Evolutionary conservation across 1,140 invertebrate genomes (phyloP), one percentile per base, ranked within the genome.

Genomic region (Pararge aegeria): DNA sequence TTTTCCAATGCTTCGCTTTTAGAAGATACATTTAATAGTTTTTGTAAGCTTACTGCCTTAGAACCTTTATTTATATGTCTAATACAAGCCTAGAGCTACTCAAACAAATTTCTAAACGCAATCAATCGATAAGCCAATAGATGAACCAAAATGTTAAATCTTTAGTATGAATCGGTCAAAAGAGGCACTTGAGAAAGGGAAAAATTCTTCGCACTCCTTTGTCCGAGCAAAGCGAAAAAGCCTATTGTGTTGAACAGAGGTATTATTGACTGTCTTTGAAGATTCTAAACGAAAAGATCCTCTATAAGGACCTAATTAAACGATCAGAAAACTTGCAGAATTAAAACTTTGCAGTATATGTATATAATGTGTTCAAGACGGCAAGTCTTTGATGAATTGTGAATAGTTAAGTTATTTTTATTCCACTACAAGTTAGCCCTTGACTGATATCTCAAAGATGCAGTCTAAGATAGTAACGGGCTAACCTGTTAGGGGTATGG

Each of bases 231-330:
- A 50, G 46, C 37, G 13, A 12, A 58, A 44, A 53, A 20, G 57
- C 27, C 57, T 37, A 59, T 59, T 58, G 56, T 58, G 40, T 58
- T 42, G 24, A 53, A 30, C 29, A 13, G 20, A 52, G 37, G 49
- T 52, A 18, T 46, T 51, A 42, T 51, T 51, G 48, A 58, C 48
- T 46, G 24, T 24, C 56, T 30, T 46, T 24, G 29, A 46, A 46
- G 53, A 24, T 46, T 46, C 24, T 55, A 27, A 13, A 7, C 16
- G 4, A 24, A 18, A 46, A 5, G 40, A n/a, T 55, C 2, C 15
- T 7, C 20, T 12, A 5, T 0, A 16, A n/a, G 19, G 27, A 30
- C 30, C n/a, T 30, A 46, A 55, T 46, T 46, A n/a, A 13, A 46
- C 12, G 16, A 46, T 20, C 16, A 19, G 16, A 12, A 24, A 20